Percentiles rank a stretch among this genome's conserved stretches.
phyloP scores from a whole-genome alignment of 2,113 vertebrate species.

The Periophthalmodon schlosseri region DNA sequence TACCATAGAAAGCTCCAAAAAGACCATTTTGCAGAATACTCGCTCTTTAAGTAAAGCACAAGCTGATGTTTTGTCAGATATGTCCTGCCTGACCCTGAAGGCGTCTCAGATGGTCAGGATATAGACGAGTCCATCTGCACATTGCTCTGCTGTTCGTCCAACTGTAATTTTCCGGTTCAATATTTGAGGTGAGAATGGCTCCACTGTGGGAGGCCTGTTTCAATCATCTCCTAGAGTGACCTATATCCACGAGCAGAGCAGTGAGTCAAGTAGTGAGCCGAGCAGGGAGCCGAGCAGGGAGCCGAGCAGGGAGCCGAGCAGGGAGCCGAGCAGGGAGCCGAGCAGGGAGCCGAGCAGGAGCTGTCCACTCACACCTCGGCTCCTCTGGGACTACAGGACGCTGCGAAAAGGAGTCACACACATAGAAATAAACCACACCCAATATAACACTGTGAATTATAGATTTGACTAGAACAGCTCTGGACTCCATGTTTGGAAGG shows the following conservation, averaged over 20 bases:
- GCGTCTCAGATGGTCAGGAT: not conserved
- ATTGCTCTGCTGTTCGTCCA: not conserved
- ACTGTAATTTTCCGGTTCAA: slow-evolving; percentile 3
- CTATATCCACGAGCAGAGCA: not conserved
- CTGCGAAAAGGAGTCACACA: not conserved
- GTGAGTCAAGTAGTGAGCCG: too few species aligned
- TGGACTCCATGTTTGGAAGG: not conserved
- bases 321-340: too few species aligned
- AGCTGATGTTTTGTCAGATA: too few species aligned
- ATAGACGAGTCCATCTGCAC: not conserved
- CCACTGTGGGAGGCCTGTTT: not conserved
- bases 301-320: too few species aligned
- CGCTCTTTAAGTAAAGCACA: too few species aligned
- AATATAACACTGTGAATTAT: not conserved
- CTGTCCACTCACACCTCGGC: not conserved
- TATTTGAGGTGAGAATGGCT: not conserved
- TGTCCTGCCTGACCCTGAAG: not conserved
- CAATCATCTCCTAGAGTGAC: not conserved
- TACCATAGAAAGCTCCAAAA: too few species aligned
- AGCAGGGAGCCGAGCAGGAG: too few species aligned
- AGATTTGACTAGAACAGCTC: not conserved
- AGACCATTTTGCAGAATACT: too few species aligned
- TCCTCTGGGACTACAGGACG: not conserved
- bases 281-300: too few species aligned
- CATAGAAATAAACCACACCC: not conserved